Evolutionary conservation across 2,797 vertebrate species (phyloP).

Genomic region (Luscinia luscinia): DNA sequence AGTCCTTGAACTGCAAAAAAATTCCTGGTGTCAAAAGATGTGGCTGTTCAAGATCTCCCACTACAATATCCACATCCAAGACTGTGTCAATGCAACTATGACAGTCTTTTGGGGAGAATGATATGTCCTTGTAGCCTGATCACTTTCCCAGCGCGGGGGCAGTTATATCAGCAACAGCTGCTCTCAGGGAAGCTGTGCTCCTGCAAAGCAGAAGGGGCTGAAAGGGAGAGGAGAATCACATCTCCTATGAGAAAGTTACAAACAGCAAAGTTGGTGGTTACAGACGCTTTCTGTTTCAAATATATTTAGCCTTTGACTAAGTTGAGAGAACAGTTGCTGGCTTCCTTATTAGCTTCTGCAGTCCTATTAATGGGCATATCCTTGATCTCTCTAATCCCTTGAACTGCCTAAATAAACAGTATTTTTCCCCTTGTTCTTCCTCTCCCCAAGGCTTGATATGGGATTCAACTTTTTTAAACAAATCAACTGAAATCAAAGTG

Average conservation of each 20-base stretch:
- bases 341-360: background rate
- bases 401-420: background rate
- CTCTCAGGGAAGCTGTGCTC: background rate
- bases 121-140: rapidly evolving
- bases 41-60: background rate
- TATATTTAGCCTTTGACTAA: background rate
- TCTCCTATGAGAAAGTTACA: background rate
- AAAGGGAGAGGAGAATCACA: background rate
- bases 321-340: background rate
- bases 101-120: background rate
- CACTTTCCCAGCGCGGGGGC: background rate
- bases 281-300: background rate
- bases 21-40: background rate
- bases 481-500: background rate
- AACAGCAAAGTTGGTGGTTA: background rate
- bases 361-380: background rate
- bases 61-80: background rate
- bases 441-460: background rate
- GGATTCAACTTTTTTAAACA: background rate
- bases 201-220: background rate
- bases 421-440: background rate
- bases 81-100: background rate
- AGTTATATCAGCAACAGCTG: background rate
- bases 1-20: background rate
- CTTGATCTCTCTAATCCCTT: background rate